A percentile compares a stretch with the other conserved stretches of the same genome.
phyloP scores from a whole-genome alignment of 2,888 invertebrate genomes.

The Mechanitis mazaeus region DNA sequence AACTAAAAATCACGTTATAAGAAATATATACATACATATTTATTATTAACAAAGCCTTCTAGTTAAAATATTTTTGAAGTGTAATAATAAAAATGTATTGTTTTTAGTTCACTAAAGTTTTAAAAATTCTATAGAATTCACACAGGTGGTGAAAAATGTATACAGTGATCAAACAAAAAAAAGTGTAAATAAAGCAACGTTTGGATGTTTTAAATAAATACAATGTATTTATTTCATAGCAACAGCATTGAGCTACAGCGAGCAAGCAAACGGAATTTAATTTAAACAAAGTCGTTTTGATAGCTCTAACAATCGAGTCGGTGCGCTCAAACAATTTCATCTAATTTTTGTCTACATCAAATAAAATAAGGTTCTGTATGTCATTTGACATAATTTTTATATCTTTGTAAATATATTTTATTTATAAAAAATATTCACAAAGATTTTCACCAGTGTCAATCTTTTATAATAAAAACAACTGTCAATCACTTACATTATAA shows the following conservation, averaged over 20 bases:
- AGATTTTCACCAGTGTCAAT: no score
- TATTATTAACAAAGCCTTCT: no score
- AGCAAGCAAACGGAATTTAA: constrained; percentile 53
- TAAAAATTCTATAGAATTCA: constrained; percentile 9
- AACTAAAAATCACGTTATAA: no score
- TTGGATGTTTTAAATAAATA: constrained; percentile 39
- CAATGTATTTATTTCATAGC: constrained; percentile 36
- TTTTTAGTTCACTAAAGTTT: neutral
- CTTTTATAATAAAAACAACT: no score
- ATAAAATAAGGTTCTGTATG: constrained; percentile 9
- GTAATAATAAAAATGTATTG: no score
- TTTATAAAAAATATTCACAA: no score
- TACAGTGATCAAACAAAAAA: constrained; percentile 34
- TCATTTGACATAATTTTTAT: constrained; percentile 7
- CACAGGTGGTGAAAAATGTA: constrained; percentile 24
- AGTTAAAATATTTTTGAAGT: no score
- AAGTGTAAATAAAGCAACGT: constrained; percentile 29
- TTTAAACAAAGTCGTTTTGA: constrained; percentile 43
- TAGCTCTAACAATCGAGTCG: constrained; percentile 30
- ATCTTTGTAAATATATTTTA: no score
- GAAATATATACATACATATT: no score
- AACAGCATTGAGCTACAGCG: constrained; percentile 36
- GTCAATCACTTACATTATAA: no score
- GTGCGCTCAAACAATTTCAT: constrained; percentile 14
- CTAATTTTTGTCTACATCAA: constrained; percentile 20